Evolutionary conservation across 2,888 invertebrate species (phyloP), one percentile per base, ranked within the genome.

Genomic region (Meta bourneti): DNA sequence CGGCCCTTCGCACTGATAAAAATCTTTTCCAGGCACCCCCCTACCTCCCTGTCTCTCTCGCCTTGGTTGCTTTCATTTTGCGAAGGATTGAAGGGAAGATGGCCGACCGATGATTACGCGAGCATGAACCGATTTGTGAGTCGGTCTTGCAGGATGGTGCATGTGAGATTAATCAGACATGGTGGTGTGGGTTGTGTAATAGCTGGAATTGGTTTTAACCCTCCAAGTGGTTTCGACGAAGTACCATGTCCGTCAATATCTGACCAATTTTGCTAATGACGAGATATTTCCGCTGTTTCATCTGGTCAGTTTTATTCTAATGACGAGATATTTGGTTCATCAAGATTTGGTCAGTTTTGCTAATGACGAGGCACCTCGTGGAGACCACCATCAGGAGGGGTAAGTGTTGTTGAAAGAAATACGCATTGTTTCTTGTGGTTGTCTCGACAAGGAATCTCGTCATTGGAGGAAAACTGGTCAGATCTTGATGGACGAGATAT

Each of bases 1-100:
- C 77, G 79, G 61, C 72, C 61, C 61, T 71, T 79, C 61, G 49
- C 16, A 48, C 20, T 54, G 91, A 91, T 91, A 91, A 91, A 91
- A 91, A 91, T 91, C 91, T 91, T 54, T 72, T 13, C 16, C 54
- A 13, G 19, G 69, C 48, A 8, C 87, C 52, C 16, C 48, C 34
- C 34, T 52, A 7, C 9, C 74, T 74, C 1, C 34, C 20, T 77
- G 8, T 19, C 77, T 77, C 51, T 77, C 49, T 49, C 51, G 52
- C 51, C 16, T 8, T n/a, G 19, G 48, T 19, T 1, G 52, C 1
- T 6, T 77, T n/a, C 16, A 51, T 77, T 77, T n/a, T 77, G 20
- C 9, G 74, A 7, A 51, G 77, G 9, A 7, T 51, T 51, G 77
- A 77, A 8, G 48, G 54, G 7, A 79, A 78, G 16, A 13, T 79